These are phyloP conservation scores for Phrynocephalus guinanensis DNA, from an alignment of 2,797 vertebrate species.

Conservation along the genomic window DNA sequence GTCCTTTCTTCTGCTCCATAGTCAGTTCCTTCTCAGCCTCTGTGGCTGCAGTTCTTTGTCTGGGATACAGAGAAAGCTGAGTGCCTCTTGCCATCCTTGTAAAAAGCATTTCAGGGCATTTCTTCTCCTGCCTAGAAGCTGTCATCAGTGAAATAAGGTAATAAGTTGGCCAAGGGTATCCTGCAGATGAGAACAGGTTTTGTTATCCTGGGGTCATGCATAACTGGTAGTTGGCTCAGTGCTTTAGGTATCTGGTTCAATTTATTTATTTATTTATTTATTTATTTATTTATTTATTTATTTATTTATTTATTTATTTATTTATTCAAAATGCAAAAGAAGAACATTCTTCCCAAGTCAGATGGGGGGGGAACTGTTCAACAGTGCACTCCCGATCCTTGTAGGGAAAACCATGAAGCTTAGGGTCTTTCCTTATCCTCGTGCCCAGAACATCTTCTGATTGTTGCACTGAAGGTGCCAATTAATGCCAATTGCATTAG, in stretches of 20 bases:
- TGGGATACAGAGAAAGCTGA: background rate
- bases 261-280: too few species aligned
- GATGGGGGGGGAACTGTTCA: too few species aligned
- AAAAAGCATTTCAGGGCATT: background rate
- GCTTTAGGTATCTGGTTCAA: too few species aligned
- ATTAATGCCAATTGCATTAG: constrained; percentile 57
- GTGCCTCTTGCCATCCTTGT: background rate
- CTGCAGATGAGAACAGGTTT: background rate
- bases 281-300: too few species aligned
- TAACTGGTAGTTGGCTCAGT: too few species aligned
- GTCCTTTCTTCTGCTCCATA: background rate
- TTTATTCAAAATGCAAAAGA: too few species aligned
- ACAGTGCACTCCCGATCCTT: too few species aligned
- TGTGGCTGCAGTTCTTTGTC: background rate
- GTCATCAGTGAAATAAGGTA: background rate
- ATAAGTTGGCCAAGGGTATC: background rate
- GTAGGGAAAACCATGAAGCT: too few species aligned
- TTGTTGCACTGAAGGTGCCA: too few species aligned
- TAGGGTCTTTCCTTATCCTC: too few species aligned
- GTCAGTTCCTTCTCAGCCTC: background rate
- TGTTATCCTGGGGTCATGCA: background rate
- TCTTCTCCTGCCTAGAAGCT: background rate
- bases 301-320: too few species aligned
- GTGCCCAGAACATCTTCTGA: constrained; percentile 14
- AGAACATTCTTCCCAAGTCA: background rate